A percentile compares a stretch with the other conserved stretches of the same genome.
These are phyloP conservation scores for Tubiluchus corallicola DNA, from an alignment of 2,888 invertebrate species.

Conservation along the genomic window DNA sequence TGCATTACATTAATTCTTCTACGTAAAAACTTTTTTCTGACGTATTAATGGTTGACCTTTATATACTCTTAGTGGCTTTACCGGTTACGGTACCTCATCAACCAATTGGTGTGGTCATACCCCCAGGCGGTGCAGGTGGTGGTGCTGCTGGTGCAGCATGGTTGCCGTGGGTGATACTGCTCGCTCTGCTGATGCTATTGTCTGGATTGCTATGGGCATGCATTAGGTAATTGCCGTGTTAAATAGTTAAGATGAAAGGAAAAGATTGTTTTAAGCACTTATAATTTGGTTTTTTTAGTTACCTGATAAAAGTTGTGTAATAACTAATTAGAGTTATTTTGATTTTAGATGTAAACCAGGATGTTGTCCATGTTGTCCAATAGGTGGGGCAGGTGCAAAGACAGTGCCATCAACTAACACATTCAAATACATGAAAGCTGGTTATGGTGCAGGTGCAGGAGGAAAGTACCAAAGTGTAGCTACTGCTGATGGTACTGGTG, in stretches of 20 bases:
- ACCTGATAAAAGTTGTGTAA: too few species aligned
- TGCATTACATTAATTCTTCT: too few species aligned
- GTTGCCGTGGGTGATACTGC: neutral
- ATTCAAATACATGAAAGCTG: slow-evolving; percentile 1
- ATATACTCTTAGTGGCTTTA: too few species aligned
- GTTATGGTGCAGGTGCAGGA: neutral
- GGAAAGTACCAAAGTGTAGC: neutral
- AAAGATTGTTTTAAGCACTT: too few species aligned
- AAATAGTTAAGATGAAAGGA: too few species aligned
- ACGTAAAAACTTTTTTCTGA: too few species aligned
- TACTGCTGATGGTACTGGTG: neutral
- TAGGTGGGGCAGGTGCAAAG: slow-evolving; percentile 1
- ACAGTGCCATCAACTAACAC: neutral
- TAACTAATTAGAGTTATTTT: too few species aligned
- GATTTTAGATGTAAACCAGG: neutral
- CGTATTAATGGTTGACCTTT: too few species aligned
- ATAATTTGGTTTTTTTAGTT: too few species aligned
- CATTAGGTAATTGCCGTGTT: too few species aligned
- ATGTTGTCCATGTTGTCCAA: slow-evolving; percentile 1
- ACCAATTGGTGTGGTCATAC: too few species aligned
- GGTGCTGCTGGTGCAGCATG: neutral
- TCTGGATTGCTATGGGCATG: neutral
- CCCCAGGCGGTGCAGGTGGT: neutral
- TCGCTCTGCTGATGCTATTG: neutral
- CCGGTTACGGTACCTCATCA: too few species aligned